A percentile compares a stretch with the other conserved stretches of the same genome.
Conservation (phyloP, 2,797 vertebrate species). For the Paramormyrops hopkinsi region DNA sequence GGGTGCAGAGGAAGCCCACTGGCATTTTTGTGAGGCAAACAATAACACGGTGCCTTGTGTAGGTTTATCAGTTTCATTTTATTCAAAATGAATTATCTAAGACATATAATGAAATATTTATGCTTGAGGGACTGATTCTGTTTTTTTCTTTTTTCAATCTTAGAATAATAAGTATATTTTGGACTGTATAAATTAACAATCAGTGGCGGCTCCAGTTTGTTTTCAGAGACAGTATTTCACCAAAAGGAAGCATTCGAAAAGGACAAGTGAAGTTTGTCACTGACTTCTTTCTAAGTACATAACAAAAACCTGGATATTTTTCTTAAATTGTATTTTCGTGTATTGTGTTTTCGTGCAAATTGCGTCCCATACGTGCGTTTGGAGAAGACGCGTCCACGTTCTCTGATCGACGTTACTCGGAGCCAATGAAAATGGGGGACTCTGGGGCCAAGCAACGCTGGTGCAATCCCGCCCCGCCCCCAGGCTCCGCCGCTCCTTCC, state of each 20-base stretch:
- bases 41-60: neutral
- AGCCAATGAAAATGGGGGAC: neutral
- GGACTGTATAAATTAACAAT: neutral
- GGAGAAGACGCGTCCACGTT: neutral
- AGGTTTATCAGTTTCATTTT: neutral
- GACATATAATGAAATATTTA: neutral
- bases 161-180: neutral
- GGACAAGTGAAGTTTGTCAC: neutral
- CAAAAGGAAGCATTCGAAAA: neutral
- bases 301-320: neutral
- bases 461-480: neutral
- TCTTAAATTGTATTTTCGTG: neutral
- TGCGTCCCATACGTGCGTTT: neutral
- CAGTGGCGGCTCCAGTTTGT: neutral
- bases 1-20: neutral
- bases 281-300: neutral
- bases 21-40: neutral
- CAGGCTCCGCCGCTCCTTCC: neutral
- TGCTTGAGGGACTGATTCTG: neutral
- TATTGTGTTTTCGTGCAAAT: neutral
- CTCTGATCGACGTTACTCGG: neutral
- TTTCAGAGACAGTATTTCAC: neutral
- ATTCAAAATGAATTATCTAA: neutral
- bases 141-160: neutral
- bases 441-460: neutral